These are phyloP conservation scores for Netelia virgata DNA, from an alignment of 2,888 invertebrate genomes.

Conservation along the genomic window DNA sequence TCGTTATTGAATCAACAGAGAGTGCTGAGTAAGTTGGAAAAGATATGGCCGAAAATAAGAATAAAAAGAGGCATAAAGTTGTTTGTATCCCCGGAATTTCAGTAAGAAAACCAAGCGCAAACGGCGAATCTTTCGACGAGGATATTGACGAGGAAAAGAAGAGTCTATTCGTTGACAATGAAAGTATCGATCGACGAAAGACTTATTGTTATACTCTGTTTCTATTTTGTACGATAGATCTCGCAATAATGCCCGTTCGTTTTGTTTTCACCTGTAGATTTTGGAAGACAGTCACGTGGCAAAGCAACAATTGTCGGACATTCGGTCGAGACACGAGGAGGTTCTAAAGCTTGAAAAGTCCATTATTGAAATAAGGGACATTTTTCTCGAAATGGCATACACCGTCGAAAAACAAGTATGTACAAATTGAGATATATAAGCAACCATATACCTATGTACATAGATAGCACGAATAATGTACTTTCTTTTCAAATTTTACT, in stretches of 20 bases:
- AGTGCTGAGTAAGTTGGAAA: constrained; percentile 85
- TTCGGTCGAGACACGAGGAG: constrained; percentile 93
- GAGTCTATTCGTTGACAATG: constrained; percentile 86
- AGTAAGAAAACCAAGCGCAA: constrained; percentile 80
- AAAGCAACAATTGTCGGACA: constrained; percentile 90
- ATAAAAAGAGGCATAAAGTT: constrained; percentile 30
- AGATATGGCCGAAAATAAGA: constrained; percentile 25
- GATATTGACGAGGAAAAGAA: constrained; percentile 83
- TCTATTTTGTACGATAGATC: constrained; percentile 2
- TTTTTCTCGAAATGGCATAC: constrained; percentile 94
- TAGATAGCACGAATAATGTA: neutral
- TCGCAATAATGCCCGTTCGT: neutral
- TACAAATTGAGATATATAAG: constrained; percentile 37
- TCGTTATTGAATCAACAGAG: constrained; percentile 87
- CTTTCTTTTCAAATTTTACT: neutral
- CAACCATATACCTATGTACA: constrained; percentile 33
- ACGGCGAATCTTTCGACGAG: constrained; percentile 83
- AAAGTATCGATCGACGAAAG: constrained; percentile 77
- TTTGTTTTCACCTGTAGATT: constrained; percentile 86
- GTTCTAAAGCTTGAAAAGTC: constrained; percentile 93
- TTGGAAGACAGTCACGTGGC: constrained; percentile 93
- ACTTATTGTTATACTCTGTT: constrained; percentile 3
- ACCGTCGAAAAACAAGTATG: constrained; percentile 91
- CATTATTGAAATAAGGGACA: constrained; percentile 91
- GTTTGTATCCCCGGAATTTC: constrained; percentile 64